These are phyloP conservation scores for Aphrocallistes beatrix DNA, from an alignment of 37 sponge, comb jelly and placozoan species.

Conservation along the genomic window DNA sequence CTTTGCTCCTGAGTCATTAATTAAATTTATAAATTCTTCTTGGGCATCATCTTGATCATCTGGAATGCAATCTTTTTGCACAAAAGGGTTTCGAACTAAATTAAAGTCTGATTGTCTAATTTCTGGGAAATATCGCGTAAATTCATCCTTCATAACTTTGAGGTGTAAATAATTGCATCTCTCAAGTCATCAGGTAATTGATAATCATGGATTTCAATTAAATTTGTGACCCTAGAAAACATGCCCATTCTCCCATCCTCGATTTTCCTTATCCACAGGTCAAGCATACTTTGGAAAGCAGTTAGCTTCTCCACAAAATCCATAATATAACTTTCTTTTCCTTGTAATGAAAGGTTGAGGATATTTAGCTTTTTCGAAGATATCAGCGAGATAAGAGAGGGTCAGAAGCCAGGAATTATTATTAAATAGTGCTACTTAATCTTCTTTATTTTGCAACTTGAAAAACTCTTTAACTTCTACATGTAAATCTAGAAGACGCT, in stretches of 20 bases:
- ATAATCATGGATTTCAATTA: slow-evolving; percentile 18
- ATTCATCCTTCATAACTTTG: slow-evolving; percentile 14
- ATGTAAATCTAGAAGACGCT: slow-evolving; percentile 14
- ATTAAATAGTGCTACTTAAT: slow-evolving; percentile 14
- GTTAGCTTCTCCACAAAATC: not conserved
- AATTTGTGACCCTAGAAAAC: slow-evolving; percentile 18
- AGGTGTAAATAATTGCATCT: slow-evolving; percentile 9
- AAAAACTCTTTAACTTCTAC: slow-evolving; percentile 16
- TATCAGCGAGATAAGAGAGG: slow-evolving; percentile 15
- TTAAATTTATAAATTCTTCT: slow-evolving; percentile 17
- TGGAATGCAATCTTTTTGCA: slow-evolving; percentile 14
- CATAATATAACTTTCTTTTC: not conserved
- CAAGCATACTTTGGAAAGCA: slow-evolving; percentile 13
- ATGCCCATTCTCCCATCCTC: not conserved
- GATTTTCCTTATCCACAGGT: slow-evolving; percentile 16
- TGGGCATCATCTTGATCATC: slow-evolving; percentile 17
- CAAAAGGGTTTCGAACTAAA: slow-evolving; percentile 3
- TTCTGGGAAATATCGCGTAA: not conserved
- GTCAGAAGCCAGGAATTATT: slow-evolving; percentile 15
- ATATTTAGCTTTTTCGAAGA: slow-evolving; percentile 13
- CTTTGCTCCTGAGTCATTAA: too few species aligned
- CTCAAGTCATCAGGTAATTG: slow-evolving; percentile 14
- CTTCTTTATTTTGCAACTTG: slow-evolving; percentile 8
- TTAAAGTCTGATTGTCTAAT: not conserved
- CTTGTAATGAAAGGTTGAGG: slow-evolving; percentile 14